Evolutionary conservation across 2,888 invertebrate genomes (phyloP), one percentile per base, ranked within the genome.

Genomic region (Cheilosia vulpina): DNA sequence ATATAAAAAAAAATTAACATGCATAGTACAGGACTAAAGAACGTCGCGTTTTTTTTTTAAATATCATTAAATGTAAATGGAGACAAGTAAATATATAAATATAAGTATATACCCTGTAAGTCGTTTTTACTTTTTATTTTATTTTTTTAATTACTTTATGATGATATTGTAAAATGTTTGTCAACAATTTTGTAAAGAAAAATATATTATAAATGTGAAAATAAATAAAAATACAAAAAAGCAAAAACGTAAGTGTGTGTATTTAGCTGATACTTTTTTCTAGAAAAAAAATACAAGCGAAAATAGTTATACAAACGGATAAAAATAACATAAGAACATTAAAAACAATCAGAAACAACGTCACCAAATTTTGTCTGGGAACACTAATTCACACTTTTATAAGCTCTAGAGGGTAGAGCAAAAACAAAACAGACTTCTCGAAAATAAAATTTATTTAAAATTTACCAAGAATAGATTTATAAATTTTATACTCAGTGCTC

Each of bases 191-290:
- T 82, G 77, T 82, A 89, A 84, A 87, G 85, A 83, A 58, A 76
- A 73, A 87, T 89, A 80, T 87, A 38, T 38, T 38, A 38, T 88
- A 88, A 88, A 87, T 84, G 88, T 87, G 87, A 85, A 75, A 87
- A 76, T 47, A 77, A 81, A 66, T 57, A 73, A 87, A 87, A 87
- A 66, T 63, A 77, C 65, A 45, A 57, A 58, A 73, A 53, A 66
- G 80, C 65, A 88, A 78, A 82, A 89, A 88, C 47, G 57, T 89
- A 89, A 89, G 91, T 89, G 89, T 89, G 90, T 90, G 89, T 89
- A 90, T 77, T 81, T 82, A 73, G 79, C 89, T 88, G 89, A 89
- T 90, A 89, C 89, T 88, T 87, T 88, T 88, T 87, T 80, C 87
- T 69, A 89, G 88, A 88, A 88, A 87, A 87, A 88, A 88, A 79